These are phyloP conservation scores for Melieria picta DNA, from an alignment of 2,888 invertebrate genomes.

Conservation along the genomic window DNA sequence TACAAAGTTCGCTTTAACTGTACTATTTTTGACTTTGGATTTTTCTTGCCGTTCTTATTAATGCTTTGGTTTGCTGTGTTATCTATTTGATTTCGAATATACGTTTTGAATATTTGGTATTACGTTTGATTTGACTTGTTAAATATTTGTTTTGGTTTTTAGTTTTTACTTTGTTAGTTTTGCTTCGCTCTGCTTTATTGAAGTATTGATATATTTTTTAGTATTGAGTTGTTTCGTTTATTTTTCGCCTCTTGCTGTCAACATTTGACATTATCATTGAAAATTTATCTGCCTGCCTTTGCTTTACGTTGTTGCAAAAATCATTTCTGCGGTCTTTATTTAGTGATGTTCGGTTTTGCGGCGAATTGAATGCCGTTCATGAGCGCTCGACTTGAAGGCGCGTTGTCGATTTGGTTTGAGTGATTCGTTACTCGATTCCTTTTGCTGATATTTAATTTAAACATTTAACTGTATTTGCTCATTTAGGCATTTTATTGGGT, in stretches of 20 bases:
- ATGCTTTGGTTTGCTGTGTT: too few species aligned
- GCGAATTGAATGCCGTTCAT: too few species aligned
- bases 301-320: constrained; percentile 9
- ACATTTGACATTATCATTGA: constrained; percentile 7
- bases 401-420: constrained; percentile 34
- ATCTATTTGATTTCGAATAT: constrained; percentile 4
- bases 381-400: constrained; percentile 36
- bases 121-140: constrained; percentile 41
- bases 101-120: constrained; percentile 46
- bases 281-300: neutral
- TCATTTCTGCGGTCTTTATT: too few species aligned
- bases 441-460: constrained; percentile 1
- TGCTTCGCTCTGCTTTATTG: constrained; percentile 6
- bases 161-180: constrained; percentile 31
- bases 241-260: neutral
- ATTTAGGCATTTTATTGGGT: constrained; percentile 23
- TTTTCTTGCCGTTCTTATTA: too few species aligned
- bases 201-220: constrained; percentile 20
- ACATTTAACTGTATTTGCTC: constrained; percentile 19
- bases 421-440: constrained; percentile 24
- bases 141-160: constrained; percentile 37
- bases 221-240: constrained; percentile 13
- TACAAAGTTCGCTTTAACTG: neutral
- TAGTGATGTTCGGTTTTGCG: too few species aligned
- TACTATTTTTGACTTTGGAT: constrained; percentile 29